Conservation (phyloP, 2,888 invertebrate genomes). For the Acanthacorydalis orientalis region DNA sequence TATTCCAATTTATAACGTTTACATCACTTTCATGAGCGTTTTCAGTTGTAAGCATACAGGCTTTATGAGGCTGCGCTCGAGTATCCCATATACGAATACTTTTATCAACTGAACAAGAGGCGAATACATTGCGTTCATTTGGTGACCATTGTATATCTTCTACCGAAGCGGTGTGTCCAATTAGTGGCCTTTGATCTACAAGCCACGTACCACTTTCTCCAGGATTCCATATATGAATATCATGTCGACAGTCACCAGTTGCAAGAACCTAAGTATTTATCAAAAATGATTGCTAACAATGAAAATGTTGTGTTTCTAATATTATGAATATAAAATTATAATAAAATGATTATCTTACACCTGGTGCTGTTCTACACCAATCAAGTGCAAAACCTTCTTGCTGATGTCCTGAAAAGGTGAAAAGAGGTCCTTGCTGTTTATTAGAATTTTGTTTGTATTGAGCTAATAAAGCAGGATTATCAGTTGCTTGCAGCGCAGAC, state of each 20-base stretch:
- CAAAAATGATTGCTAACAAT: not conserved
- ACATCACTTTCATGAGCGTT: conserved; percentile 84
- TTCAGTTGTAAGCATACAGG: conserved; percentile 76
- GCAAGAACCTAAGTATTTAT: conserved; percentile 51
- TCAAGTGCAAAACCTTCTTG: conserved; percentile 90
- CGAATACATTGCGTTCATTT: conserved; percentile 75
- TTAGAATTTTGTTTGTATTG: conserved; percentile 43
- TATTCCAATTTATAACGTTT: conserved; percentile 97
- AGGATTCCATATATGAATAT: conserved; percentile 89
- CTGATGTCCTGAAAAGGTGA: conserved; percentile 79
- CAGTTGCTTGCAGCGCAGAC: conserved; percentile 62
- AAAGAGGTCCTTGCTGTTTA: conserved; percentile 48
- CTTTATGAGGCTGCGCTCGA: conserved; percentile 67
- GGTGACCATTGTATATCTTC: conserved; percentile 99
- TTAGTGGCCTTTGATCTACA: conserved; percentile 76
- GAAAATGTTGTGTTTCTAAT: not conserved
- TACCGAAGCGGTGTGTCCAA: conserved; percentile 81
- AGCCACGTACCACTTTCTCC: conserved; percentile 65
- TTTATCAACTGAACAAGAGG: conserved; percentile 78
- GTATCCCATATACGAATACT: conserved; percentile 93
- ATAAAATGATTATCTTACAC: conserved; percentile 32
- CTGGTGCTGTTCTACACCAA: conserved; percentile 71
- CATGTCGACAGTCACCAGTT: conserved; percentile 83
- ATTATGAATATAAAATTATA: not conserved
- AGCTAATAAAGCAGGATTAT: conserved; percentile 45